Evolutionary conservation across 2,113 vertebrate species (phyloP).

Genomic region (Bagarius yarrelli): DNA sequence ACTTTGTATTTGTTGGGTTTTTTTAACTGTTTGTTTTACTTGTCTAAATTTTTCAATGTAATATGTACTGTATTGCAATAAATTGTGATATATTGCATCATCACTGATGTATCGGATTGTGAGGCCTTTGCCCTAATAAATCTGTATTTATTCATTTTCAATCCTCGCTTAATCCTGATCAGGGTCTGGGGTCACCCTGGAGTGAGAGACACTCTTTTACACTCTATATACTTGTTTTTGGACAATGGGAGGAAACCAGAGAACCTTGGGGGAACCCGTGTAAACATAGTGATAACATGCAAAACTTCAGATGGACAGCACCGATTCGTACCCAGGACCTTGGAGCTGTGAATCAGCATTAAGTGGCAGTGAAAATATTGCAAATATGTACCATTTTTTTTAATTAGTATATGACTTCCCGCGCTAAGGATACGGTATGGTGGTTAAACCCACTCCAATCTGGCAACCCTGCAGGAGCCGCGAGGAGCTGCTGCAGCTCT

Average conservation of each 20-base stretch:
- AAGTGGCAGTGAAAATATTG: too few species aligned
- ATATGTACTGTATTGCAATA: too few species aligned
- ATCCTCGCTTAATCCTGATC: not conserved
- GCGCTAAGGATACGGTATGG: not conserved
- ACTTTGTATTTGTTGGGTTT: too few species aligned
- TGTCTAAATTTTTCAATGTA: too few species aligned
- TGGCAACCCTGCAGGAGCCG: constrained; percentile 23
- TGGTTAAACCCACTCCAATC: not conserved
- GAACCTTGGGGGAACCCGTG: not conserved
- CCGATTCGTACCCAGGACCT: not conserved
- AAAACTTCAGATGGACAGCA: not conserved
- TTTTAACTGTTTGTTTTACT: too few species aligned
- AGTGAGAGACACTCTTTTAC: not conserved
- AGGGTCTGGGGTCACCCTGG: not conserved
- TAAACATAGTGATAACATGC: not conserved
- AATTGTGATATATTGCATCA: too few species aligned
- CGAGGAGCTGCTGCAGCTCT: constrained; percentile 19
- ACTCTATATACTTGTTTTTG: not conserved
- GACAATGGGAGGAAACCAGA: not conserved
- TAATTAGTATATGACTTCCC: not conserved
- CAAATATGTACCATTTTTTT: not conserved
- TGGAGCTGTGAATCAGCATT: not conserved
- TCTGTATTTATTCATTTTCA: not conserved
- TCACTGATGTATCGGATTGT: too few species aligned
- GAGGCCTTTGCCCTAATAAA: too few species aligned